Percentiles rank a stretch among this genome's conserved stretches.
Conservation (phyloP, 1,140 invertebrate species). For the Stegodyphus mimosarum region DNA sequence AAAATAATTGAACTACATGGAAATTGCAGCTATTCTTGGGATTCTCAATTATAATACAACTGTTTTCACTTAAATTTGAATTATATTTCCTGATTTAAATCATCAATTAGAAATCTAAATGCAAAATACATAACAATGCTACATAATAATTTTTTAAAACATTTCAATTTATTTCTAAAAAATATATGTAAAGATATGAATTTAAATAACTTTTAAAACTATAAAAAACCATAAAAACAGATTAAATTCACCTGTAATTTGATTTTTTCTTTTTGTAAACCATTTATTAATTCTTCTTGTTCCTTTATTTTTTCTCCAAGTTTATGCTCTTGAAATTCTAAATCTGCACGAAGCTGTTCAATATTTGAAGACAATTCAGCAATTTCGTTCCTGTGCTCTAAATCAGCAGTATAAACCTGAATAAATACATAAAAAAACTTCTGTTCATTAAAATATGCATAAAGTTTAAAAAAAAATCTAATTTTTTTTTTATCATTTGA, state of each 20-base stretch:
- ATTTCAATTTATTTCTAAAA: too few species aligned
- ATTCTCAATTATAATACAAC: too few species aligned
- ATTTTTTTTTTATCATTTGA: too few species aligned
- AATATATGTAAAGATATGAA: too few species aligned
- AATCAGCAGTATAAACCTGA: conserved; percentile 67
- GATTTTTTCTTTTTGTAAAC: conserved; percentile 68
- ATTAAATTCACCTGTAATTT: conserved; percentile 67
- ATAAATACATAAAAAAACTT: conserved; percentile 16
- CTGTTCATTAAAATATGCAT: conserved; percentile 8
- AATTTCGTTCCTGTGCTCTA: conserved; percentile 64
- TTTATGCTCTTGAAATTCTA: conserved; percentile 65
- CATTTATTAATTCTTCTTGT: conserved; percentile 66
- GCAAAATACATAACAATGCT: too few species aligned
- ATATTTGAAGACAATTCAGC: conserved; percentile 66
- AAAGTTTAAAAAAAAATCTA: not conserved
- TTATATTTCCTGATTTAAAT: too few species aligned
- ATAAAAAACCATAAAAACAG: not conserved
- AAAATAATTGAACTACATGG: too few species aligned
- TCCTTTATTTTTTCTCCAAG: conserved; percentile 64
- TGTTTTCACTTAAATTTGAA: too few species aligned
- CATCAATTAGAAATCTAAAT: too few species aligned
- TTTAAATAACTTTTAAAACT: not conserved
- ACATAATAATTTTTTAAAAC: too few species aligned
- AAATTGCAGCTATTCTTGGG: too few species aligned
- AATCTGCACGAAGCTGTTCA: conserved; percentile 65